Evolutionary conservation across 1,140 invertebrate genomes (phyloP).

Genomic region (Orchesella cincta): DNA sequence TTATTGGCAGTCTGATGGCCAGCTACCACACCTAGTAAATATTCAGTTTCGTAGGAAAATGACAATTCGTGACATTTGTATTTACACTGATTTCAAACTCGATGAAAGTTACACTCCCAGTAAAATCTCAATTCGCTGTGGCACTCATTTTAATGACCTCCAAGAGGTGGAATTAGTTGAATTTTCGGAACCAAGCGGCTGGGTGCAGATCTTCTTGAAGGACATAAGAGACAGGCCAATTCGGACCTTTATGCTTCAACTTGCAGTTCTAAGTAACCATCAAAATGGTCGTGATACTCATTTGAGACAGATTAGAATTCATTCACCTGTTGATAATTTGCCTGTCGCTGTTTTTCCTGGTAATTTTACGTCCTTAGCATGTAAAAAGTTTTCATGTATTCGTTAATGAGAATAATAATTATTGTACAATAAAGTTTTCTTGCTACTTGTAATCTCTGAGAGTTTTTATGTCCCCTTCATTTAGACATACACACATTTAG

Average conservation of each 20-base stretch:
- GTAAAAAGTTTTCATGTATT: slow-evolving; percentile 46
- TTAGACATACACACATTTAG: no score
- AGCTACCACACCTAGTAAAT: slow-evolving; percentile 95
- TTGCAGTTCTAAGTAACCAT: slow-evolving; percentile 96
- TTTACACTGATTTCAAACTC: slow-evolving; percentile 96
- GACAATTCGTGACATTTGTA: slow-evolving; percentile 90
- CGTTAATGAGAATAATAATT: slow-evolving; percentile 39
- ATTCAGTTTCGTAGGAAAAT: slow-evolving; percentile 97
- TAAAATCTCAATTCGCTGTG: slow-evolving; percentile 89
- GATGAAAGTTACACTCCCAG: slow-evolving; percentile 99
- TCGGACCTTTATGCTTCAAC: slow-evolving; percentile 94
- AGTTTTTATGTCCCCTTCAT: no score
- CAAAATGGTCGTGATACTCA: slow-evolving; percentile 98
- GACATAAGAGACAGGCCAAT: slow-evolving; percentile 84
- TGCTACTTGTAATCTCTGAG: no score
- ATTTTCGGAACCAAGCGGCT: slow-evolving; percentile 90
- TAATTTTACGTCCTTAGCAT: slow-evolving; percentile 44
- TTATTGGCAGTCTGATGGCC: slow-evolving; percentile 99
- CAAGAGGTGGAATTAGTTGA: slow-evolving; percentile 95
- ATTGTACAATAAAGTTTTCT: no score
- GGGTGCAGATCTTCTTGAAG: slow-evolving; percentile 91
- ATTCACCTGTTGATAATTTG: slow-evolving; percentile 83
- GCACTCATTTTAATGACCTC: slow-evolving; percentile 96
- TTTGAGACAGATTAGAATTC: slow-evolving; percentile 93
- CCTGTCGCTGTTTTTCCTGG: slow-evolving; percentile 64